Conservation (phyloP, 92 coral and sea anemone species). For the Epizoanthus rinbou region DNA sequence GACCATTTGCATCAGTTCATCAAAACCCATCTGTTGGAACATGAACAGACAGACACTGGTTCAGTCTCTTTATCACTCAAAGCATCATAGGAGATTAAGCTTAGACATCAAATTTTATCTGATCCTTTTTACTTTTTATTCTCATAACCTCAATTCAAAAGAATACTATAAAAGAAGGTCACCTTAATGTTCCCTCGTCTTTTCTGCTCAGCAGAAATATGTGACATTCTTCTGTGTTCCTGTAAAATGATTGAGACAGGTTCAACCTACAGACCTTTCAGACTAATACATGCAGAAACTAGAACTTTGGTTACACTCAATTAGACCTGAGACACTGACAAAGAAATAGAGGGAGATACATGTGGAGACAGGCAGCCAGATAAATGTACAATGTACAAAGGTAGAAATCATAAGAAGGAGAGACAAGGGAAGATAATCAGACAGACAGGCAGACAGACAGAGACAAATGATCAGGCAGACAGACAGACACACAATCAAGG, state of each 20-base stretch:
- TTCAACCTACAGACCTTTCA: neutral
- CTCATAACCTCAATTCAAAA: too few species aligned
- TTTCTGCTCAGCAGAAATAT: conserved; percentile 97
- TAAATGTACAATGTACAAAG: neutral
- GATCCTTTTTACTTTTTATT: too few species aligned
- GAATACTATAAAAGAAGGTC: neutral
- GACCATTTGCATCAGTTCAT: conserved; percentile 83
- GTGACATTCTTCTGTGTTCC: conserved; percentile 95
- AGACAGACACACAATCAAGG: too few species aligned
- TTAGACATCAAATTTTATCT: too few species aligned
- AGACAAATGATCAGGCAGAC: too few species aligned
- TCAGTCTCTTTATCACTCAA: neutral
- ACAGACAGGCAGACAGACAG: neutral
- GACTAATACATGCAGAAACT: neutral
- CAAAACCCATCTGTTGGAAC: conserved; percentile 88
- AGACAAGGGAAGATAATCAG: neutral
- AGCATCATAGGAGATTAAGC: too few species aligned
- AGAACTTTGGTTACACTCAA: too few species aligned
- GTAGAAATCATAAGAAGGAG: neutral
- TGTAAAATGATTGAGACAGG: conserved; percentile 19
- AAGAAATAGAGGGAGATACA: neutral
- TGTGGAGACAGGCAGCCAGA: neutral
- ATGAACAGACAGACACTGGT: neutral
- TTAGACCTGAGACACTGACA: too few species aligned
- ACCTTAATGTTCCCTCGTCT: conserved; percentile 96